phyloP scores from a whole-genome alignment of 2,113 vertebrate species.

The Colistium nudipinnis region DNA sequence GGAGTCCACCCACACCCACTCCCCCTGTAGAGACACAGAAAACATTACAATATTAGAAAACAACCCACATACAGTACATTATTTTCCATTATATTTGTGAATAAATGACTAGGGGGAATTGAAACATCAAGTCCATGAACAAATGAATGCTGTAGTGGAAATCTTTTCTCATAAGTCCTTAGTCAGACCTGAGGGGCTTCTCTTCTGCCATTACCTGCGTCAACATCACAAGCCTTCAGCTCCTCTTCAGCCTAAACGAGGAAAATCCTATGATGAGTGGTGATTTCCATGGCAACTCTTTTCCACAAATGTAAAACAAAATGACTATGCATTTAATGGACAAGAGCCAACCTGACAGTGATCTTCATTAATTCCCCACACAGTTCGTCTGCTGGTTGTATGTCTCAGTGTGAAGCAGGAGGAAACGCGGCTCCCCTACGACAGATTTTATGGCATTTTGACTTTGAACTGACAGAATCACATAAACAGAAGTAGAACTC shows the following conservation, averaged over 20 bases:
- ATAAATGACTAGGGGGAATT: neutral
- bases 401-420: constrained; percentile 24
- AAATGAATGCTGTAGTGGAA: neutral
- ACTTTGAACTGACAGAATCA: constrained; percentile 70
- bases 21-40: constrained; percentile 82
- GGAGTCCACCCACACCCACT: constrained; percentile 90
- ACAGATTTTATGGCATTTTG: constrained; percentile 75
- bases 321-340: neutral
- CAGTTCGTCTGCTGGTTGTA: neutral
- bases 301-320: neutral
- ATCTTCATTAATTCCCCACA: constrained; percentile 37
- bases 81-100: neutral
- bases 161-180: too few species aligned
- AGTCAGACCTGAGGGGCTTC: too few species aligned
- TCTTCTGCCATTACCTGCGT: constrained; percentile 60
- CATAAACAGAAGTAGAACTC: neutral
- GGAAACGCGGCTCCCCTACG: constrained; percentile 19
- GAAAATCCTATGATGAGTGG: constrained; percentile 6
- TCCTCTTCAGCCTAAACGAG: constrained; percentile 32
- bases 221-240: constrained; percentile 51
- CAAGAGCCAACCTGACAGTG: constrained; percentile 6
- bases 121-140: neutral
- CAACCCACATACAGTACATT: neutral
- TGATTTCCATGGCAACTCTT: too few species aligned
- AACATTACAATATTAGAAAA: neutral